Conservation (phyloP, 2,113 vertebrate genomes). For the Gorsachius goisagi region DNA sequence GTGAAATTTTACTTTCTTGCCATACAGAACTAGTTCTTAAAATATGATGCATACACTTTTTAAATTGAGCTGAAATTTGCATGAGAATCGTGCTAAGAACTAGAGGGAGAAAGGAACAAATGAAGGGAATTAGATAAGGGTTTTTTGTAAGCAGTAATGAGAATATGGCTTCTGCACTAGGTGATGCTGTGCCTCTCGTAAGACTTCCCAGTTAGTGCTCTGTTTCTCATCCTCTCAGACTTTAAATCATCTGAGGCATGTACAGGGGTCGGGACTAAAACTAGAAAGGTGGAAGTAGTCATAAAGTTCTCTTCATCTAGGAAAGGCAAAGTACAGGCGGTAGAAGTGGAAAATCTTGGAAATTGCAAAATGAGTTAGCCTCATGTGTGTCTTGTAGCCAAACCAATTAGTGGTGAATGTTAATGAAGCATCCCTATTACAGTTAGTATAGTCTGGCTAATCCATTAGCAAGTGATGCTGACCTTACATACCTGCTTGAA, state of each 20-base stretch:
- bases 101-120: background rate
- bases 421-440: background rate
- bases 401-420: background rate
- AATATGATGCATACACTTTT: fast-evolving
- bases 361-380: background rate
- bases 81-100: background rate
- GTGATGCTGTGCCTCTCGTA: background rate
- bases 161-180: background rate
- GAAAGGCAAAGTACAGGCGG: background rate
- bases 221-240: background rate
- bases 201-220: fast-evolving
- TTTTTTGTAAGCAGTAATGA: background rate
- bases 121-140: too few relatives aligned
- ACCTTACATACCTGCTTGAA: background rate
- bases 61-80: background rate
- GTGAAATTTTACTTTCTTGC: background rate
- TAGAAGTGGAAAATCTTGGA: background rate
- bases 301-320: background rate
- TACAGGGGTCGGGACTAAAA: background rate
- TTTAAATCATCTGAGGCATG: background rate
- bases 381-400: fast-evolving
- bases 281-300: background rate
- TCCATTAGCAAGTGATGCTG: background rate
- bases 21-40: background rate
- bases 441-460: background rate